Evolutionary conservation across 2,113 vertebrate species (phyloP), one percentile per base, ranked within the genome.

Genomic region (Oxyruncus cristatus): DNA sequence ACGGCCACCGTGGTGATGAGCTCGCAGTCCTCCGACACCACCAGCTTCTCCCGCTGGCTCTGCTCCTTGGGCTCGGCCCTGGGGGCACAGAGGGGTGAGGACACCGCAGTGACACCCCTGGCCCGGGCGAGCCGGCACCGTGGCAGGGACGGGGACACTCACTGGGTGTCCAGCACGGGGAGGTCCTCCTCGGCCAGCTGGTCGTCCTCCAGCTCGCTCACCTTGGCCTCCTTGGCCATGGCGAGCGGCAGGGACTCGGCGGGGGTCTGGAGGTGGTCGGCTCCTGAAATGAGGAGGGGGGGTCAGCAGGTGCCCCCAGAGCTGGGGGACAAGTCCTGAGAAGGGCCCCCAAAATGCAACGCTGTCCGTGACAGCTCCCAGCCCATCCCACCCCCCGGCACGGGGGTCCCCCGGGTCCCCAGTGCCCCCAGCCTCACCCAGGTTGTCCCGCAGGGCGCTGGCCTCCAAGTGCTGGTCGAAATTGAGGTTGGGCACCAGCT

Each of bases 141-240:
- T 2, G 3, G 33, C 18, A 39, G 15, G 44, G 41, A 42, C 14
- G 59, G 44, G 55, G 80, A 53, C n/a, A 97, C 99, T 99, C 94
- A 99, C 99, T 97, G 98, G 49, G 96, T 98, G 93, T 99, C 98
- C 84, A 98, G 93, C 12, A 98, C 97, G 1, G 98, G 97, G 23
- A 99, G 96, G 73, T 99, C 99, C 10, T 99, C 99, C 30, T 99
- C 99, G 0, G 97, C 99, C 46, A 99, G 96, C 86, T 99, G 99
- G 96, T 99, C 99, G 1, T 99, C 99, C 24, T 99, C 98, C 95
- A 99, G 98, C 95, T 99, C 98, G 19, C 98, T 99, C 46, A 99
- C 99, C 97, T 99, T 99, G 47, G 99, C 99, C 92, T 99, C 99
- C 97, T 99, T 99, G 88, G 99, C 99, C 65, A 99, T 99, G 37